Evolutionary conservation across 2,888 invertebrate genomes (phyloP).

Genomic region (Oligia fasciuncula): DNA sequence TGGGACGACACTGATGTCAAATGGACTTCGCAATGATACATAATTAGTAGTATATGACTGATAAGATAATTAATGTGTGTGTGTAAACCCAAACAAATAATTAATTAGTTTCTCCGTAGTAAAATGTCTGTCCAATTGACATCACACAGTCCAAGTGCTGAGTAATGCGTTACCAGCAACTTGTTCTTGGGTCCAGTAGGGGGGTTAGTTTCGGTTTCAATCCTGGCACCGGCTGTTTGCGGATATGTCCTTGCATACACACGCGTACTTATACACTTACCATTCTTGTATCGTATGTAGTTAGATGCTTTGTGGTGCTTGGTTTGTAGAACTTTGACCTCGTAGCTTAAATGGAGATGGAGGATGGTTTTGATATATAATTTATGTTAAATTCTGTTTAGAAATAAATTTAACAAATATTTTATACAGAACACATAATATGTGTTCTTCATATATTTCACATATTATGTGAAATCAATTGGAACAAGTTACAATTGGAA

Average conservation of each 20-base stretch:
- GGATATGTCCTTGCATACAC: constrained; percentile 56
- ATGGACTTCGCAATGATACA: constrained; percentile 65
- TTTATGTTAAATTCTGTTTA: constrained; percentile 37
- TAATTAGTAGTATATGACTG: constrained; percentile 38
- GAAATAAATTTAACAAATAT: constrained; percentile 12
- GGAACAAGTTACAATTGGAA: constrained; percentile 32
- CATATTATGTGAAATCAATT: constrained; percentile 10
- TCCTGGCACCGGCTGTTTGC: constrained; percentile 61
- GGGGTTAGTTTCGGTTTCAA: constrained; percentile 75
- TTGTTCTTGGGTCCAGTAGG: constrained; percentile 69
- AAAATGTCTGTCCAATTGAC: constrained; percentile 65
- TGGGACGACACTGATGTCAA: constrained; percentile 77
- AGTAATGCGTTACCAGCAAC: constrained; percentile 68
- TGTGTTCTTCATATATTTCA: too few species aligned
- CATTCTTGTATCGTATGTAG: constrained; percentile 55
- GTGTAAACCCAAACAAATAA: constrained; percentile 54
- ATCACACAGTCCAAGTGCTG: constrained; percentile 69
- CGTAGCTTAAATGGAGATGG: constrained; percentile 38
- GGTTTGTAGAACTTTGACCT: constrained; percentile 70
- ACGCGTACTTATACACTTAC: constrained; percentile 60
- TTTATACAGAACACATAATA: constrained; percentile 12
- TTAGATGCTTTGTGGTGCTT: constrained; percentile 74
- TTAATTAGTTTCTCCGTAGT: constrained; percentile 54
- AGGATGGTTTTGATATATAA: constrained; percentile 59
- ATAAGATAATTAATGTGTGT: constrained; percentile 54